phyloP scores from a whole-genome alignment of 2,113 vertebrate genomes.

The Strigops habroptila region DNA sequence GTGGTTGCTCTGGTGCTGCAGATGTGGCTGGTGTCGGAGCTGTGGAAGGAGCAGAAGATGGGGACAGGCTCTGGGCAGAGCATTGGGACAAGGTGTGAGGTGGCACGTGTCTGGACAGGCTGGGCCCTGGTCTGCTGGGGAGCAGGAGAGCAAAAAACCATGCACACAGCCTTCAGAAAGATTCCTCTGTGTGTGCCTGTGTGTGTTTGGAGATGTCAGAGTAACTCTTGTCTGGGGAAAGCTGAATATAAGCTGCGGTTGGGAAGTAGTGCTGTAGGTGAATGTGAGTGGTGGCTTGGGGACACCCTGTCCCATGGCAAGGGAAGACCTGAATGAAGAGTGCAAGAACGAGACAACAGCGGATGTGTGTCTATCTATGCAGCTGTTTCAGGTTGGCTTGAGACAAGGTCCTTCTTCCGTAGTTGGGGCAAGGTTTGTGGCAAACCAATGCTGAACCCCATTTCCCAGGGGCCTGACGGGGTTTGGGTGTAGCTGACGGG shows the following conservation, averaged over 20 bases:
- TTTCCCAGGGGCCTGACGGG: not conserved
- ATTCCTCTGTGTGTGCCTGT: not conserved
- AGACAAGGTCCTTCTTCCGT: not conserved
- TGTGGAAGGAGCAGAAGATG: not conserved
- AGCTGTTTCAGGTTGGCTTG: not conserved
- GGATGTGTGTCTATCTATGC: not conserved
- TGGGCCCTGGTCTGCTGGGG: not conserved
- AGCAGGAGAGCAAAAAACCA: not conserved
- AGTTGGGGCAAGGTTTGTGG: not conserved
- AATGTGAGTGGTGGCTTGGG: not conserved
- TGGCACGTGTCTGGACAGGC: not conserved
- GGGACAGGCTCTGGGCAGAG: not conserved
- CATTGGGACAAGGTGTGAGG: not conserved
- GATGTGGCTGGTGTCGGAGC: not conserved
- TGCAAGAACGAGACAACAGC: not conserved
- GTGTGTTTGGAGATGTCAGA: not conserved
- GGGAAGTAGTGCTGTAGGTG: not conserved
- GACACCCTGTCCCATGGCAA: not conserved
- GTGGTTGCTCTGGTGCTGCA: not conserved
- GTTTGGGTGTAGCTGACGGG: not conserved
- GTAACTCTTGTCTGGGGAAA: not conserved
- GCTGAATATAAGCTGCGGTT: not conserved
- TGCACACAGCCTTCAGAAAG: not conserved
- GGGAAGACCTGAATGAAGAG: not conserved
- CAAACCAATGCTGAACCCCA: not conserved